A percentile compares a stretch with the other conserved stretches of the same genome.
Evolutionary conservation across 2,888 invertebrate genomes (phyloP).

Genomic region (Willowsia nigromaculata): DNA sequence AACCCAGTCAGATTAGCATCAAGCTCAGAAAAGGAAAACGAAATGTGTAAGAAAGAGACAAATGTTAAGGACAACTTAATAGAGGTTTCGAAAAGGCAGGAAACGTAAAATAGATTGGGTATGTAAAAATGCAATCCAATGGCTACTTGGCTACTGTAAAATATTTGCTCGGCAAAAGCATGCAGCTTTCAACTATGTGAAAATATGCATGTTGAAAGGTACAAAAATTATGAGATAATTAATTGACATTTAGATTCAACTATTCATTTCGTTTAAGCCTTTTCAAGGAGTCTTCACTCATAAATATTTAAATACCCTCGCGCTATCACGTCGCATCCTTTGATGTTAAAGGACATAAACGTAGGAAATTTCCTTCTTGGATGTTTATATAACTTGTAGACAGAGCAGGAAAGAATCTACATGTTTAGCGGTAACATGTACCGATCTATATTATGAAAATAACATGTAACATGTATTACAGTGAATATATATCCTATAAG

Average conservation of each 20-base stretch:
- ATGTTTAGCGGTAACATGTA: not conserved
- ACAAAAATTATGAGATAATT: constrained; percentile 51
- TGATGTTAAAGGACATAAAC: not conserved
- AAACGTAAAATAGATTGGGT: too few relatives aligned
- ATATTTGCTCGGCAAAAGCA: too few relatives aligned
- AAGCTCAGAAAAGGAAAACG: not conserved
- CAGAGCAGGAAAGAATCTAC: not conserved
- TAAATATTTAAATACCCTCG: constrained; percentile 42
- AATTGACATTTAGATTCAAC: constrained; percentile 58
- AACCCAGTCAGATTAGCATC: constrained; percentile 31
- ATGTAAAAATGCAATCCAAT: not conserved
- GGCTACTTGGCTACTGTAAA: too few relatives aligned
- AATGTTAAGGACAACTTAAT: not conserved
- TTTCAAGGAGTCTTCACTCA: not conserved
- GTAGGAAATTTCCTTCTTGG: not conserved
- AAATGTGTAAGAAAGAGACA: not conserved
- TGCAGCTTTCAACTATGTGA: not conserved
- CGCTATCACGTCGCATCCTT: not conserved
- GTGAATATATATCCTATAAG: not conserved
- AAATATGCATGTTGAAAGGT: constrained; percentile 22
- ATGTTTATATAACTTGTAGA: not conserved
- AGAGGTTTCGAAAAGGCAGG: too few relatives aligned
- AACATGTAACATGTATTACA: not conserved
- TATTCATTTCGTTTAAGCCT: not conserved
- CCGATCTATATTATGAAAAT: not conserved